phyloP scores from a whole-genome alignment of 2,888 invertebrate genomes.

The Graphium colonna region DNA sequence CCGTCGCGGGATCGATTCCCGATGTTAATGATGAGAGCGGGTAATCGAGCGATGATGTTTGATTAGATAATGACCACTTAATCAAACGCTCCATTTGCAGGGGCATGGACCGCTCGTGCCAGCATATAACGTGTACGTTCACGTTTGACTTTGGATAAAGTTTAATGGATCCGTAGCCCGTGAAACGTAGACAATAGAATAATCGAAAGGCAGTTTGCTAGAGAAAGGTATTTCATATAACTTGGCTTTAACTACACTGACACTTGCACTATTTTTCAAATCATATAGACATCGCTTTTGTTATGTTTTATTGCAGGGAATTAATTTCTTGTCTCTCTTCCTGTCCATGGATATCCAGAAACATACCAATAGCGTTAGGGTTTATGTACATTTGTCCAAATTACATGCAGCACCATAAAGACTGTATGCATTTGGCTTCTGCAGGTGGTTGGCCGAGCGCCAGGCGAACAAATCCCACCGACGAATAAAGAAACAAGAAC shows the following conservation, averaged over 20 bases:
- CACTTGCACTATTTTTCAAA: background rate
- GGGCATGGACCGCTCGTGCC: background rate
- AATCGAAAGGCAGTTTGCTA: background rate
- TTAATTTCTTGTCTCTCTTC: background rate
- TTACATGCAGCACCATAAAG: background rate
- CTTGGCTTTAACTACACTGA: background rate
- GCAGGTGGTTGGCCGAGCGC: background rate
- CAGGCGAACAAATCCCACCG: background rate
- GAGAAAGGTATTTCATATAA: background rate
- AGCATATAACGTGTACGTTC: background rate
- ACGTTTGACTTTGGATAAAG: background rate
- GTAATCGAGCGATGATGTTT: conserved; percentile 3
- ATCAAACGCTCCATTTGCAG: background rate
- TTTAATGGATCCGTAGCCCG: background rate
- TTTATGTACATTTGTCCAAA: background rate
- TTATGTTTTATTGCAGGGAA: too few species aligned
- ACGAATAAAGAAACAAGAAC: background rate
- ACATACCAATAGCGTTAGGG: background rate
- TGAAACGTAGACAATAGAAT: background rate
- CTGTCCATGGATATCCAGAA: background rate
- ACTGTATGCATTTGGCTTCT: background rate
- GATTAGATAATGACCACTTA: conserved; percentile 10
- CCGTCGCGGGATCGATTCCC: conserved; percentile 9
- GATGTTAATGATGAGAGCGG: conserved; percentile 7
- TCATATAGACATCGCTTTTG: too few species aligned